A percentile compares a stretch with the other conserved stretches of the same genome.
phyloP scores from a whole-genome alignment of 2,888 invertebrate species.

The Arctia plantaginis region DNA sequence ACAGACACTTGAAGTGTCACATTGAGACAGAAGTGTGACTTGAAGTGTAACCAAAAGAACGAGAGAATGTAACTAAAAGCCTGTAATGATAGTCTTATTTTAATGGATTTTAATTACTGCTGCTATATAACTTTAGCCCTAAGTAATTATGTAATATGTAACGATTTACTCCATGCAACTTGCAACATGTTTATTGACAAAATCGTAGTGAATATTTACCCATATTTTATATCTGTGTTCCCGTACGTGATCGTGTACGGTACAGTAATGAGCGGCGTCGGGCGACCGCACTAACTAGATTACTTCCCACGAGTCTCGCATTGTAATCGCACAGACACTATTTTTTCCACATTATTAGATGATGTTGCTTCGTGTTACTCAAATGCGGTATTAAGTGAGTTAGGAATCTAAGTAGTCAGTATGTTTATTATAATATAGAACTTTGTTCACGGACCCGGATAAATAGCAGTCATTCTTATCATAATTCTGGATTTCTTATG shows the following conservation, averaged over 20 bases:
- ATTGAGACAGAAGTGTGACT: no score
- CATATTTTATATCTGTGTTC: conserved; percentile 45
- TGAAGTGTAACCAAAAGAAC: no score
- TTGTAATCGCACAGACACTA: conserved; percentile 76
- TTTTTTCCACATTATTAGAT: conserved; percentile 78
- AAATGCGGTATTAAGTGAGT: conserved; percentile 46
- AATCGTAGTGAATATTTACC: conserved; percentile 37
- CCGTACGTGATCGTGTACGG: conserved; percentile 66
- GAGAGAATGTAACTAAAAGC: neutral
- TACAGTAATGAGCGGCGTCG: conserved; percentile 70
- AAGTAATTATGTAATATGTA: no score
- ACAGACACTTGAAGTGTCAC: no score
- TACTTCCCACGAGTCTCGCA: conserved; percentile 80
- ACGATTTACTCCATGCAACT: neutral
- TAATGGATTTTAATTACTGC: neutral
- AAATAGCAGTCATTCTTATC: neutral
- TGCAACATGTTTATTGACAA: neutral
- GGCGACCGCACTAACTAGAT: conserved; percentile 80
- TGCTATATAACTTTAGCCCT: neutral
- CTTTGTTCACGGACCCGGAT: neutral
- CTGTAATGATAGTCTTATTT: neutral
- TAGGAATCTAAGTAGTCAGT: conserved; percentile 23
- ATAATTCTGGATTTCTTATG: neutral
- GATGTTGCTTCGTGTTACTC: conserved; percentile 55
- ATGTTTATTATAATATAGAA: neutral